Percentiles rank a stretch among this genome's conserved stretches.
Evolutionary conservation across 2,113 vertebrate species (phyloP).

Genomic region (Madoqua kirkii): DNA sequence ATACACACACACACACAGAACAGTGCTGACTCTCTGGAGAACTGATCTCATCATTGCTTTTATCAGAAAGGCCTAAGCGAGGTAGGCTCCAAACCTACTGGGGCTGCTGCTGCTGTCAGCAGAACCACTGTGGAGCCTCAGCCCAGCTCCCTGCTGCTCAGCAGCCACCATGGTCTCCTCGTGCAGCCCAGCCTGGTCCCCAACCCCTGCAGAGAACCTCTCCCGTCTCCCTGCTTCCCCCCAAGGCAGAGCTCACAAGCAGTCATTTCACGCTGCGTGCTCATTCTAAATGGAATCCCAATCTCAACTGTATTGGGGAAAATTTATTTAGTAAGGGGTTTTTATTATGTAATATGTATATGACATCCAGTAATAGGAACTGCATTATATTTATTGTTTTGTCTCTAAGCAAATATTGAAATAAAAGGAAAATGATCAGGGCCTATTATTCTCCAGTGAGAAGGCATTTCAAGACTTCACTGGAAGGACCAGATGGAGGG

Average conservation of each 20-base stretch:
- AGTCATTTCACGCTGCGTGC: constrained; percentile 78
- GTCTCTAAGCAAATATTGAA: constrained; percentile 76
- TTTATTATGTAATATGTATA: constrained; percentile 78
- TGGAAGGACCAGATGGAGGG: not conserved
- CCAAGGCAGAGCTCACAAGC: constrained; percentile 80
- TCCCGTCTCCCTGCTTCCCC: constrained; percentile 47
- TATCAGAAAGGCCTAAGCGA: not conserved
- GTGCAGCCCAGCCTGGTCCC: constrained; percentile 33
- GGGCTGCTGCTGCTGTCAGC: not conserved
- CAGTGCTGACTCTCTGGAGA: constrained; percentile 25
- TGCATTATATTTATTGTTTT: constrained; percentile 79
- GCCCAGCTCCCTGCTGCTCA: not conserved
- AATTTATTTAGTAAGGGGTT: constrained; percentile 82
- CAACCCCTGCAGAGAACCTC: constrained; percentile 1
- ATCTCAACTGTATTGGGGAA: constrained; percentile 69
- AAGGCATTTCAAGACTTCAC: constrained; percentile 38
- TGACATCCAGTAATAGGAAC: constrained; percentile 80
- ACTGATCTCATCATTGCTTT: not conserved
- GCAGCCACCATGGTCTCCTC: constrained; percentile 26
- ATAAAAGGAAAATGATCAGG: constrained; percentile 74
- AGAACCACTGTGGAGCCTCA: constrained; percentile 26
- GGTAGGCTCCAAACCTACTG: constrained; percentile 22
- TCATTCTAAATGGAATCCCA: constrained; percentile 81
- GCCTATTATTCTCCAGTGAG: constrained; percentile 67
- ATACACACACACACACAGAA: not conserved